Evolutionary conservation across 2,888 invertebrate genomes (phyloP), one percentile per base, ranked within the genome.

Genomic region (Cerastoderma edule): DNA sequence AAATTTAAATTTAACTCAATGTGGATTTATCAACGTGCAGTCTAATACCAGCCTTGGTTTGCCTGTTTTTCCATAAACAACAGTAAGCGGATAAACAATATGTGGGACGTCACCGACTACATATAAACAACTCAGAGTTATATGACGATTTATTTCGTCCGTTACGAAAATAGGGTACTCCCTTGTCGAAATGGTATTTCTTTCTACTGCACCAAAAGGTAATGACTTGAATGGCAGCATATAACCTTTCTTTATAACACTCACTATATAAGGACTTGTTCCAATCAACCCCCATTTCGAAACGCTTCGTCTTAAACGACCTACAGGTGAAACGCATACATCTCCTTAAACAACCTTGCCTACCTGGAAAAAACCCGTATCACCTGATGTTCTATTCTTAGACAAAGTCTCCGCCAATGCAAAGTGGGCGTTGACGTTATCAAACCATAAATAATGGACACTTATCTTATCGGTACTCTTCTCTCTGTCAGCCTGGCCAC

Each of bases 1-100:
- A 28, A 66, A 75, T 50, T 67, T 78, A 33, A 60, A 77, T 44
- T 73, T 69, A 30, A 46, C 66, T 48, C 69, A 78, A 70, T 64
- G 50, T 4, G 60, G 67, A 33, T 73, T 73, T 19, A 73, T 67
- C n/a, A 73, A 64, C 28, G 67, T 67, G 16, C 66, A 44, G 28
- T 68, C 71, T 30, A 76, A 66, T 13, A 72, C 72, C 27, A 72
- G 39, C n/a, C 67, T 65, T 24, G 24, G 10, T 54, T 78, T 78
- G 35, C 56, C 67, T 8, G 57, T 33, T 35, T 60, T 71, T 28
- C 56, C 73, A 28, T 56, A 56, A 35, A 73, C 78, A 13, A 71
- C 64, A 4, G 73, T 78, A 10, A 78, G 39, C 22, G 73, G 70
- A 53, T 78, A 73, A 24, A 73, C 67, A 16, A 78, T 54, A 13